A percentile compares a stretch with the other conserved stretches of the same genome.
Conservation (phyloP, 2,113 vertebrate genomes). For the Sphyrna mokarran region DNA sequence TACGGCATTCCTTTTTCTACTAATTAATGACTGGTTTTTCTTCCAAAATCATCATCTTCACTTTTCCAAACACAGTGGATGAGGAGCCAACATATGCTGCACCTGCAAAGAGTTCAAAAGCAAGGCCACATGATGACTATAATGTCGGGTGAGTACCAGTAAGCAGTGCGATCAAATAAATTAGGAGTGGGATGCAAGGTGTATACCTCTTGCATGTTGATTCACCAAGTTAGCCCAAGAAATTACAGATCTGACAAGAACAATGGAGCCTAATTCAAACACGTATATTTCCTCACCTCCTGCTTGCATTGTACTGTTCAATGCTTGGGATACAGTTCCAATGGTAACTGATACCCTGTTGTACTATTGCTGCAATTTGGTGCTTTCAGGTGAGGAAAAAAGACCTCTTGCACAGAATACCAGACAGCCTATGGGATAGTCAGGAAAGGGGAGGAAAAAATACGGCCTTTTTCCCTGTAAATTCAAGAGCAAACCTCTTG, state of each 20-base stretch:
- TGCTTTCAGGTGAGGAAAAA: neutral
- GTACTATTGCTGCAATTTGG: neutral
- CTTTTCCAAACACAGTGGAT: neutral
- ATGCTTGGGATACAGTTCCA: neutral
- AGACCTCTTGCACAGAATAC: neutral
- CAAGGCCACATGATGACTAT: constrained; percentile 16
- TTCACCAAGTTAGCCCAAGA: neutral
- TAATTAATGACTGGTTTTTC: neutral
- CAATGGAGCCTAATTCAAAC: neutral
- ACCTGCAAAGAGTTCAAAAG: neutral
- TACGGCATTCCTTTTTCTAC: neutral
- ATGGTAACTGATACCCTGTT: no score
- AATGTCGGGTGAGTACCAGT: constrained; percentile 5
- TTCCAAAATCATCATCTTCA: neutral
- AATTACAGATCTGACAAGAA: neutral
- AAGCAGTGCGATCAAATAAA: neutral
- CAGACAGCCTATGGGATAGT: neutral
- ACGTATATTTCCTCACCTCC: neutral
- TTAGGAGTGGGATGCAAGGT: neutral
- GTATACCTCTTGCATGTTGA: neutral
- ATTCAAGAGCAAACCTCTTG: neutral
- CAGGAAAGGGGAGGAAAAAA: neutral
- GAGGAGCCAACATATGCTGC: neutral
- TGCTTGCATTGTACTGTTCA: neutral
- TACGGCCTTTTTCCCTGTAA: no score